Base-by-base conservation (phyloP, 2,888 invertebrate species). In the Brassicogethes aeneus region DNA sequence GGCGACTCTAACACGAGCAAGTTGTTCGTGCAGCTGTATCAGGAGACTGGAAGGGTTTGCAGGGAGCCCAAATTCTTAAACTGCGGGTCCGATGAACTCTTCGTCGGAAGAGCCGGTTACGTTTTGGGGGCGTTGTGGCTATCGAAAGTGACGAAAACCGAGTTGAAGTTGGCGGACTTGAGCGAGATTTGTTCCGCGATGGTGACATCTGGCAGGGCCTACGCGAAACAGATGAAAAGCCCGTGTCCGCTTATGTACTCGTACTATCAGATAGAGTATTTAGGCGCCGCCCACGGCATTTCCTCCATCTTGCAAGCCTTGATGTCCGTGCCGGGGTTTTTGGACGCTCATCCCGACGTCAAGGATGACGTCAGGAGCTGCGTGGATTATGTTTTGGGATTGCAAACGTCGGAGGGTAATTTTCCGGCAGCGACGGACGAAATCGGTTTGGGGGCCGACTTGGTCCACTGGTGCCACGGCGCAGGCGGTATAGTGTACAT, bases 381-480 rank as follows among this genome's bases (percentile, higher is more conserved):
- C 3, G 72, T 87, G 17, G 85, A 89, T 56, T 82, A 69, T 59
- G 56, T 89, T 53, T 62, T 80, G 37, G 69, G 72, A 0, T 55
- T 83, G 32, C 87, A 90, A 69, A 80, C 78, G 48, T 57, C 65
- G 0, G 77, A 82, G 41, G 87, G 85, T 5, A 59, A 66, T 48
- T 66, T 66, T 48, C 65, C 66, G 1, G 51, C 82, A 49, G 82
- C 84, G 2, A 72, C 82, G 61, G 86, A 82, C 52, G 84, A 89
- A 61, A 67, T 82, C 37, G 69, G 72, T 3, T 56, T 70, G 29
- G 64, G 67, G 7, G 80, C 86, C 43, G 82, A 86, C 45, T 68
- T 91, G 8, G 77, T 91, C 0, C 91, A 92, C 60, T 91, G 91
- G 92, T 92, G 92, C 62, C 91, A 92, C 61, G 92, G 92, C 0